Conservation (phyloP, 2,113 vertebrate genomes). For the Anseranas semipalmata region DNA sequence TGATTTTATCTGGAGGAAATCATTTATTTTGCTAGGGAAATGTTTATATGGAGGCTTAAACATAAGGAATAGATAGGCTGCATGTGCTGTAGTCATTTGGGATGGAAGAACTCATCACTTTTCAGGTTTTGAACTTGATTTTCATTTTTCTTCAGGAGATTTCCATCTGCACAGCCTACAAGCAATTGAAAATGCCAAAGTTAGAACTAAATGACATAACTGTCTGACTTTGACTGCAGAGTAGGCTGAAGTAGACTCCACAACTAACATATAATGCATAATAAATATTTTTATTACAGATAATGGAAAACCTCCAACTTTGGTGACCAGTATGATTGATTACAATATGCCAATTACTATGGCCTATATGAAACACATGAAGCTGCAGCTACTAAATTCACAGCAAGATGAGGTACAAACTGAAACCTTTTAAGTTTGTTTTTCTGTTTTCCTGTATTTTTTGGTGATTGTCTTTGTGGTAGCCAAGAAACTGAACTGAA, state of each 20-base stretch:
- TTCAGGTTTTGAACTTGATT: background rate
- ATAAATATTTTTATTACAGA: constrained; percentile 75
- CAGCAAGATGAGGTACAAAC: constrained; percentile 85
- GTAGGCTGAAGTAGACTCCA: background rate
- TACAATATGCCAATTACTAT: constrained; percentile 90
- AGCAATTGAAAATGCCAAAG: background rate
- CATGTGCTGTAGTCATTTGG: background rate
- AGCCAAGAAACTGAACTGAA: background rate
- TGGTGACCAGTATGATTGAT: constrained; percentile 88
- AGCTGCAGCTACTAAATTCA: constrained; percentile 83
- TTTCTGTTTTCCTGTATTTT: background rate
- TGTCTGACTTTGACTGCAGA: background rate
- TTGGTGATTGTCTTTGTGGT: background rate
- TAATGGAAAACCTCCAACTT: constrained; percentile 84
- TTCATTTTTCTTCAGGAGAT: background rate
- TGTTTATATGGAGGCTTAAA: constrained; percentile 28
- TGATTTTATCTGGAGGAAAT: constrained; percentile 35
- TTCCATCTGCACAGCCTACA: background rate
- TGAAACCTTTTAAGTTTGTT: background rate
- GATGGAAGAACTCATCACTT: background rate
- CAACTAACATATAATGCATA: background rate
- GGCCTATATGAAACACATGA: constrained; percentile 91
- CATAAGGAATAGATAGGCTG: background rate
- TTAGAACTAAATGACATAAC: background rate
- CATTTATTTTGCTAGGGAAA: constrained; percentile 23